These are phyloP conservation scores for Archilochus colubris DNA, from an alignment of 2,113 vertebrate genomes.

Conservation along the genomic window DNA sequence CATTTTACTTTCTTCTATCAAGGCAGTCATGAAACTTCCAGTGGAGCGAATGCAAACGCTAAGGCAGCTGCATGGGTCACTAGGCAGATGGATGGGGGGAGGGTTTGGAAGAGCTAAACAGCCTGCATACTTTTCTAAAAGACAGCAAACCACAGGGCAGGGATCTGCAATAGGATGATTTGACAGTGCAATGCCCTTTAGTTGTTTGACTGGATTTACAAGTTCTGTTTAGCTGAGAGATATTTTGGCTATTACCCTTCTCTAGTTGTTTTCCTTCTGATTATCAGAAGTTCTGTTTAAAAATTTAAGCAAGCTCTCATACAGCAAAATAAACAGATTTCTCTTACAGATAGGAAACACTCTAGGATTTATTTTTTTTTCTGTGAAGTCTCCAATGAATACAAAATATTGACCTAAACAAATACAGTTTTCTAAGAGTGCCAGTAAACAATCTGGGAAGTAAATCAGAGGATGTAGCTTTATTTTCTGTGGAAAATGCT, in stretches of 20 bases:
- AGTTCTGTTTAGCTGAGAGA: conserved; percentile 57
- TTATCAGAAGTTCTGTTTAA: conserved; percentile 35
- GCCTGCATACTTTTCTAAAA: conserved; percentile 69
- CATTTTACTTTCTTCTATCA: conserved; percentile 73
- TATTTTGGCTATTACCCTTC: conserved; percentile 52
- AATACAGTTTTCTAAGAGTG: neutral
- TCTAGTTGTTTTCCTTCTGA: conserved; percentile 27
- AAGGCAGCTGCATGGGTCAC: conserved; percentile 78
- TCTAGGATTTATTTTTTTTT: neutral
- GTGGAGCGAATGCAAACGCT: conserved; percentile 57
- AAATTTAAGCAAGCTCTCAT: conserved; percentile 23
- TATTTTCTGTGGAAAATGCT: conserved; percentile 17
- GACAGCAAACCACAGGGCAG: conserved; percentile 67
- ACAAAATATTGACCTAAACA: conserved; percentile 43
- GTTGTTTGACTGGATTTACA: conserved; percentile 64
- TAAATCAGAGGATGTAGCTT: conserved; percentile 4
- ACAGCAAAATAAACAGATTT: conserved; percentile 40
- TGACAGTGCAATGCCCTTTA: conserved; percentile 64
- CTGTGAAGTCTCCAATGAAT: conserved; percentile 10
- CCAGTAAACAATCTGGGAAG: conserved; percentile 29
- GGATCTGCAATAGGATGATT: conserved; percentile 67
- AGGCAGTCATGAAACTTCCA: conserved; percentile 75
- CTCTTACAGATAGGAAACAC: conserved; percentile 1
- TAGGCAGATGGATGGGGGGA: conserved; percentile 74
- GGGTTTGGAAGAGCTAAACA: conserved; percentile 63